Evolutionary conservation across 2,888 invertebrate genomes (phyloP).

Genomic region (Ophion costatus): DNA sequence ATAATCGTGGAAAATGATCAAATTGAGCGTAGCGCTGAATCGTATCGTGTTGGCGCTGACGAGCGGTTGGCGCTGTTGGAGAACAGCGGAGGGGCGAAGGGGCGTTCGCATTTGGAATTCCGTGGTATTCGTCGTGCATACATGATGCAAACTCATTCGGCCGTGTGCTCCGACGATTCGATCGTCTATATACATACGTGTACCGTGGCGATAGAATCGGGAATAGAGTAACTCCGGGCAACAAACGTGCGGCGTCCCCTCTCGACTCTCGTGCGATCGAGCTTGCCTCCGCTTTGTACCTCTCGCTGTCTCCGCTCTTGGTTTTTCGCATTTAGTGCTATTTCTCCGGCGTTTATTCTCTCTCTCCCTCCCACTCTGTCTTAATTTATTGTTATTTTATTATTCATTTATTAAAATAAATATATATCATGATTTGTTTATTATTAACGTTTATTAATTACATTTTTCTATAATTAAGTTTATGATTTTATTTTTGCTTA

Average conservation of each 20-base stretch:
- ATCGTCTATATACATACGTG: slow-evolving; percentile 14
- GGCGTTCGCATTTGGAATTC: slow-evolving; percentile 29
- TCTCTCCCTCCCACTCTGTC: neutral
- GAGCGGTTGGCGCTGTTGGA: neutral
- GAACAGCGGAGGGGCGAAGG: neutral
- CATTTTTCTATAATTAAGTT: too few relatives aligned
- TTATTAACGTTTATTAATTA: too few relatives aligned
- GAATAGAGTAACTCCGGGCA: slow-evolving; percentile 14
- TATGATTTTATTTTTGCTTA: too few relatives aligned
- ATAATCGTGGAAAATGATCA: slow-evolving; percentile 30
- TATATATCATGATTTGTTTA: too few relatives aligned
- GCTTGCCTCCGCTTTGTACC: neutral
- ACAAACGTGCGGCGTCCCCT: neutral
- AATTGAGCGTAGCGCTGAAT: slow-evolving; percentile 18
- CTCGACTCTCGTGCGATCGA: neutral
- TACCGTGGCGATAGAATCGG: slow-evolving; percentile 26
- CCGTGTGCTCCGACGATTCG: slow-evolving; percentile 20
- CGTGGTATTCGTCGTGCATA: slow-evolving; percentile 38
- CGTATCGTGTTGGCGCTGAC: neutral
- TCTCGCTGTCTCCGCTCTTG: neutral
- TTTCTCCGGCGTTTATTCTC: neutral
- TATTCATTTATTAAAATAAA: too few relatives aligned
- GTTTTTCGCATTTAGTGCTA: neutral
- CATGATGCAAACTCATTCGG: slow-evolving; percentile 43
- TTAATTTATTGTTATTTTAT: too few relatives aligned